Evolutionary conservation across 2,888 invertebrate genomes (phyloP), one percentile per base, ranked within the genome.

Genomic region (Glaucopsyche alexis): DNA sequence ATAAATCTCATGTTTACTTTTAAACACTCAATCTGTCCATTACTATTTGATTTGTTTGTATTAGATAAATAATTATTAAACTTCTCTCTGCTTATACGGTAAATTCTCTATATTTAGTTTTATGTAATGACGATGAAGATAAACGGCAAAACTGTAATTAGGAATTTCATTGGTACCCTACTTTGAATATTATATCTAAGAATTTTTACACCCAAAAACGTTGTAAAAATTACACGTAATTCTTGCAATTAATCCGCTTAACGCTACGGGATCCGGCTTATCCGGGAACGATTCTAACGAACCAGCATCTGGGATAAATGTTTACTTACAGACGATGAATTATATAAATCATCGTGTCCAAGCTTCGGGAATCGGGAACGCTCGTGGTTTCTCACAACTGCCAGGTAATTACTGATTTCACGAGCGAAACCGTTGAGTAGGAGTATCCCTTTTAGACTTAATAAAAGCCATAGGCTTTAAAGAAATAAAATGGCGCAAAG

Each of bases 281-380:
- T 42, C 67, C 40, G 40, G 67, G 45, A 67, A 13, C 42, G n/a
- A 67, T 19, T 67, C 45, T 45, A 8, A 19, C 16, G 13, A 45
- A 67, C 42, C 66, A 42, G 7, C 67, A 67, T 16, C 67, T 67
- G 76, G 77, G 76, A 79, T 81, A 78, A 77, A 82, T 81, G 76
- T 79, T 78, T 77, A 77, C 78, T 79, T 76, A 71, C 72, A 76
- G 76, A 76, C 76, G 77, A 78, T 79, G 82, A 84, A 86, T 86
- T 84, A 84, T 81, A 85, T 80, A 83, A 84, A 89, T 87, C 85
- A 88, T 84, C 77, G 83, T 86, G 87, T 86, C 86, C 82, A 78
- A 82, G 84, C 78, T 81, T 84, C 85, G 84, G 83, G 86, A 84
- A 67, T 45, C 67, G 42, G 67, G 67, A 42, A 6, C 67, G 45